A percentile compares a stretch with the other conserved stretches of the same genome.
These are phyloP conservation scores for Temnothorax longispinosus DNA, from an alignment of 1,140 invertebrate genomes.

Conservation along the genomic window DNA sequence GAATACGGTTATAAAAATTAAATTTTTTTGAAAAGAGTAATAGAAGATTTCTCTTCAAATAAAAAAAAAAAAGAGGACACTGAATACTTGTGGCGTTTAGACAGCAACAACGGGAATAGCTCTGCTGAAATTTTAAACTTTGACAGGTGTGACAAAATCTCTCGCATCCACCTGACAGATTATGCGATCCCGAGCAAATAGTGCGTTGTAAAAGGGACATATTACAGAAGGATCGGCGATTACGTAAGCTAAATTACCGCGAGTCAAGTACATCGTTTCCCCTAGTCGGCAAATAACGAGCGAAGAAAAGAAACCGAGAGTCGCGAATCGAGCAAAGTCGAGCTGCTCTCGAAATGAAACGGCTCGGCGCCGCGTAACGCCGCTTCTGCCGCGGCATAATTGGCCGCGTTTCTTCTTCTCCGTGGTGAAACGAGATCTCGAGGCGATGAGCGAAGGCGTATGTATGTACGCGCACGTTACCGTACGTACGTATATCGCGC, in stretches of 20 bases:
- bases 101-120: too few species aligned
- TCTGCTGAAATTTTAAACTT: background rate
- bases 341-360: constrained; percentile 36
- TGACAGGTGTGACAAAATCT: background rate
- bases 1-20: background rate
- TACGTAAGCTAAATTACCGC: background rate
- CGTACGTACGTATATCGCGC: constrained; percentile 38
- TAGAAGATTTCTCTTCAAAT: background rate
- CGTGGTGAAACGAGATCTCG: constrained; percentile 50
- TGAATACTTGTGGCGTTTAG: background rate
- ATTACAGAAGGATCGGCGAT: background rate
- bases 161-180: background rate
- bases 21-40: background rate
- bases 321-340: constrained; percentile 26
- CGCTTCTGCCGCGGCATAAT: constrained; percentile 46
- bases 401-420: constrained; percentile 46
- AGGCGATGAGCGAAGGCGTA: background rate
- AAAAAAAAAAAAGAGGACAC: background rate
- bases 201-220: background rate
- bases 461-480: background rate
- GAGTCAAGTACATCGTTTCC: background rate
- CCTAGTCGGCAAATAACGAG: background rate
- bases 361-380: background rate
- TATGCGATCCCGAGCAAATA: background rate
- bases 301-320: constrained; percentile 24